Base-by-base conservation (phyloP, 2,888 invertebrate genomes). In the Synergus japonicus region DNA sequence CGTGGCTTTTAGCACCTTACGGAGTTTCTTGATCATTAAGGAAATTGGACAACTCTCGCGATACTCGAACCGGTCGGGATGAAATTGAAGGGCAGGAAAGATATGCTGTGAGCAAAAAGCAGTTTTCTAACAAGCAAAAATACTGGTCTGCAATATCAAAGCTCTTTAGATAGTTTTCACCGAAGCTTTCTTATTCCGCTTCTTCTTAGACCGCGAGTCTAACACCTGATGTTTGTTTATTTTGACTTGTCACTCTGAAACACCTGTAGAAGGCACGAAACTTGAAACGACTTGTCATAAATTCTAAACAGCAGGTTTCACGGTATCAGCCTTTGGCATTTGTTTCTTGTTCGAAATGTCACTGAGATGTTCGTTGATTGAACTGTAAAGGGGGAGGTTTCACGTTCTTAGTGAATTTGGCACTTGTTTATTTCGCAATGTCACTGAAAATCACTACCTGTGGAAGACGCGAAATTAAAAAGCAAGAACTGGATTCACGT, bases 371-470 rank as follows among this genome's bases (percentile, higher is more conserved):
- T 37, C 37, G 37, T 37, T 37, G 37, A 37, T 37, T 37, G 37
- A 37, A 37, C 37, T 7, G 5, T 37, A 37, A 37, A 4, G 5
- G 5, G 37, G 37, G 4, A 9, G 58, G 18, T 58, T 3, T 18
- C 58, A 58, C 58, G 58, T 18, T 9, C 4, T 58, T 18, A 58
- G 69, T 46, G 15, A 29, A 8, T 65, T 29, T 69, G 10, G 37
- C 69, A 69, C 54, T 73, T 73, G 41, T 54, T 73, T 73, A 66
- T 66, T 44, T 66, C 66, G 44, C 44, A 66, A 66, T 66, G 43
- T 44, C 66, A 66, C 66, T 66, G 44, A 44, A 46, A 44, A 44
- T 54, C 49, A 54, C 73, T 29, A 29, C 22, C 29, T 18, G 22
- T 15, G 29, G 37, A 73, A n/a, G n/a, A 15, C 49, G 29, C 54